Evolutionary conservation across 1,140 invertebrate genomes (phyloP).

Genomic region (Hyles euphorbiae): DNA sequence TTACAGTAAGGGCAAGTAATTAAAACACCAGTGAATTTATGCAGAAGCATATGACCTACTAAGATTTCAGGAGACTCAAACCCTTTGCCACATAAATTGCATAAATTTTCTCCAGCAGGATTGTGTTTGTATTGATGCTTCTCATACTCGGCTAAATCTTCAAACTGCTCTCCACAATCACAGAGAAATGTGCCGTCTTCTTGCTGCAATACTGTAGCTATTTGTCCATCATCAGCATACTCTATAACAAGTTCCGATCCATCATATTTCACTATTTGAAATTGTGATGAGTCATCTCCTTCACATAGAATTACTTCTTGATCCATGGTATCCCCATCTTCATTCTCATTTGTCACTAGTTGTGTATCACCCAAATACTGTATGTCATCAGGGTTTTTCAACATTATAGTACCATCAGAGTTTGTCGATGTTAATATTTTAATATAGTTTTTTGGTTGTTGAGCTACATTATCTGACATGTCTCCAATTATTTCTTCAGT

Average conservation of each 20-base stretch:
- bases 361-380: slow-evolving; percentile 50
- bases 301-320: slow-evolving; percentile 68
- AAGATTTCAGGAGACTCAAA: slow-evolving; percentile 81
- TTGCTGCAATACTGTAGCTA: slow-evolving; percentile 61
- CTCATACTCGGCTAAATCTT: slow-evolving; percentile 57
- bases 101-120: slow-evolving; percentile 60
- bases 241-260: slow-evolving; percentile 64
- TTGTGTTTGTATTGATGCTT: slow-evolving; percentile 67
- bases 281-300: slow-evolving; percentile 60
- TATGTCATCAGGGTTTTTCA: slow-evolving; percentile 44
- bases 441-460: slow-evolving; percentile 42
- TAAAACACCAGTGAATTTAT: slow-evolving; percentile 55
- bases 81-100: slow-evolving; percentile 72
- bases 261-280: slow-evolving; percentile 66
- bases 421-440: slow-evolving; percentile 54
- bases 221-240: slow-evolving; percentile 62
- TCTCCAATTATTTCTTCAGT: slow-evolving; percentile 12
- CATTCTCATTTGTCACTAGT: slow-evolving; percentile 32
- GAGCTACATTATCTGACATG: slow-evolving; percentile 8
- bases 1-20: slow-evolving; percentile 71
- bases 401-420: slow-evolving; percentile 47
- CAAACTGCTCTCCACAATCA: slow-evolving; percentile 67
- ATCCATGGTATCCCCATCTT: slow-evolving; percentile 33
- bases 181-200: slow-evolving; percentile 67
- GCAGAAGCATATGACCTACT: slow-evolving; percentile 80